Evolutionary conservation across 2,888 invertebrate genomes (phyloP), one percentile per base, ranked within the genome.

Genomic region (Operophtera brumata): DNA sequence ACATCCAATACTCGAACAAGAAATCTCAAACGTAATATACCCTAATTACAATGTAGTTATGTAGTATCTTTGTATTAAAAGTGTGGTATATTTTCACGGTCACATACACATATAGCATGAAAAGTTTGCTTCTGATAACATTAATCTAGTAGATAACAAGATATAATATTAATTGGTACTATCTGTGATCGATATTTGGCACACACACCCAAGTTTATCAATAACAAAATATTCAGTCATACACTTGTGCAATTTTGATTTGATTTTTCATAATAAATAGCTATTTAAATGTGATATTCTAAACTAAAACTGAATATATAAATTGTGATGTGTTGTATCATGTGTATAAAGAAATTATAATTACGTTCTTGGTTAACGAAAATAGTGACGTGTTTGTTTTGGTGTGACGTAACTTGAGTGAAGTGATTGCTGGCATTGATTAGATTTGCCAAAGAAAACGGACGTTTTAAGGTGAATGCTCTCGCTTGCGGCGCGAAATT

Each of bases 151-250:
- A 28, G 46, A 55, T 55, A 55, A 48, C 10, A 1, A 39, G 39
- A 37, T 47, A 53, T 13, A 14, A 9, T 37, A 40, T 44, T 42
- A 42, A 53, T 47, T 55, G 6, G 12, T 12, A 36, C 47, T 47
- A 51, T 55, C 50, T 35, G n/a, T 7, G 35, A 30, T 51, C 40
- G 47, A 44, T 56, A 47, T 51, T 51, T 48, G 36, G 30, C 30
- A 37, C 12, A 41, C 2, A 37, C 13, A 37, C 0, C 7, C 13
- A 37, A 3, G 12, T 6, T 41, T 26, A 26, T 11, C 13, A 46
- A 28, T 26, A 26, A 36, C 36, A 47, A 47, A 28, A 36, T 37
- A 39, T 28, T 8, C 13, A 13, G 37, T 37, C 7, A 37, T 37
- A 10, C 20, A 13, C n/a, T 37, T 14, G 14, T 13, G n/a, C 30